A percentile compares a stretch with the other conserved stretches of the same genome.
Conservation (phyloP, 1,140 invertebrate species). For the Meloidogyne exigua region DNA sequence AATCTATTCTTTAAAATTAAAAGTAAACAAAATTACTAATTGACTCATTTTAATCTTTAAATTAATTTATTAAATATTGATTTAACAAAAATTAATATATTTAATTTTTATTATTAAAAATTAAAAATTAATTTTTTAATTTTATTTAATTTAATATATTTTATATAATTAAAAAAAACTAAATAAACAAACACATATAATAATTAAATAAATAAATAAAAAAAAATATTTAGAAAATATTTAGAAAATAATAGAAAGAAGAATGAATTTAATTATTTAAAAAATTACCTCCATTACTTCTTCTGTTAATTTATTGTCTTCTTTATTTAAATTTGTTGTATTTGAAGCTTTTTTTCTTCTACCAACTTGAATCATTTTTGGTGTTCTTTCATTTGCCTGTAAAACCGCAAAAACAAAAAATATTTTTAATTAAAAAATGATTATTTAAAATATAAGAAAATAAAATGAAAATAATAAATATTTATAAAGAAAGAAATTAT, state of each 20-base stretch:
- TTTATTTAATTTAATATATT: no score
- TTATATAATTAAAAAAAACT: no score
- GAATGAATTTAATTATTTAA: neutral
- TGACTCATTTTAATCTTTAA: neutral
- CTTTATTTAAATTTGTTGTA: neutral
- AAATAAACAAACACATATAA: no score
- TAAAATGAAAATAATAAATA: neutral
- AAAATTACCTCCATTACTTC: neutral
- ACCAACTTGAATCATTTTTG: constrained; percentile 28
- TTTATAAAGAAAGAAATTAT: no score
- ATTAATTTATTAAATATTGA: no score
- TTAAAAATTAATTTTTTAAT: no score
- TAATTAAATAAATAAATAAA: no score
- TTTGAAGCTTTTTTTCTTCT: neutral
- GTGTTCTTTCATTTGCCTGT: constrained; percentile 9
- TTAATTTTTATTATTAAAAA: no score
- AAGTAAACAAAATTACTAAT: neutral
- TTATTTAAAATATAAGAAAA: neutral
- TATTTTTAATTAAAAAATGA: neutral
- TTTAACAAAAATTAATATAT: no score
- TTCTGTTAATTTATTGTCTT: neutral
- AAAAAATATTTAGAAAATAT: no score
- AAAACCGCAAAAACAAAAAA: neutral
- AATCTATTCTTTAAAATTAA: neutral
- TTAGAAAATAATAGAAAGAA: no score